Conservation (phyloP, 2,888 invertebrate species). For the Tanytarsus gracilentus region DNA sequence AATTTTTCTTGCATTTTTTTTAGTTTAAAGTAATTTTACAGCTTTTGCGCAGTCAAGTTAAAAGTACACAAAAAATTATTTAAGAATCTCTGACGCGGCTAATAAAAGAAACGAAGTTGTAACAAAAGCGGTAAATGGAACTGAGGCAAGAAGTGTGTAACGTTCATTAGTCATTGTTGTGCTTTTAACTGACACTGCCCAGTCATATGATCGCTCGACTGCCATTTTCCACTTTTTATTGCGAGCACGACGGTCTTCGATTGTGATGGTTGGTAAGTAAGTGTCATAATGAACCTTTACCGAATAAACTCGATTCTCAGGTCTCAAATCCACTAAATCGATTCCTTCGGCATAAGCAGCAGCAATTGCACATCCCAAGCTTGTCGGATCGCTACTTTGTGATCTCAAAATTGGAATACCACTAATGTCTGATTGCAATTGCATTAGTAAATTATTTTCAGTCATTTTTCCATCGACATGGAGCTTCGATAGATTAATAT, state of each 20-base stretch:
- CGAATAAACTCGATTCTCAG: conserved; percentile 45
- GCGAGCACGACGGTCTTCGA: conserved; percentile 69
- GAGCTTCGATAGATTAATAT: conserved; percentile 58
- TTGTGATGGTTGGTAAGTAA: conserved; percentile 71
- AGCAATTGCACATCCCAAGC: conserved; percentile 87
- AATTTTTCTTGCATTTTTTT: neutral
- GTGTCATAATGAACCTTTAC: conserved; percentile 54
- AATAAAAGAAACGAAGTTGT: conserved; percentile 63
- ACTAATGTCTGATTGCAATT: conserved; percentile 87
- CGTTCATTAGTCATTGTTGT: conserved; percentile 67
- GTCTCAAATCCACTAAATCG: conserved; percentile 57
- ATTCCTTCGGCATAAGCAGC: conserved; percentile 74
- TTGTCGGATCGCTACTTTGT: conserved; percentile 78
- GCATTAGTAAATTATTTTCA: conserved; percentile 83
- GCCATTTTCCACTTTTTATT: conserved; percentile 94
- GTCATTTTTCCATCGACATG: conserved; percentile 94
- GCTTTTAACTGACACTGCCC: conserved; percentile 70
- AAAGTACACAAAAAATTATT: neutral
- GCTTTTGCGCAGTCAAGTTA: neutral
- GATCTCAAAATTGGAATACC: conserved; percentile 86
- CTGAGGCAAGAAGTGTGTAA: conserved; percentile 65
- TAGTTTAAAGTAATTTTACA: neutral
- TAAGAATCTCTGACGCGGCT: conserved; percentile 41
- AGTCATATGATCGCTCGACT: conserved; percentile 81
- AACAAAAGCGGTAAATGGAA: conserved; percentile 67